Evolutionary conservation across 1,140 invertebrate genomes (phyloP).

Genomic region (Agraylea sexmaculata): DNA sequence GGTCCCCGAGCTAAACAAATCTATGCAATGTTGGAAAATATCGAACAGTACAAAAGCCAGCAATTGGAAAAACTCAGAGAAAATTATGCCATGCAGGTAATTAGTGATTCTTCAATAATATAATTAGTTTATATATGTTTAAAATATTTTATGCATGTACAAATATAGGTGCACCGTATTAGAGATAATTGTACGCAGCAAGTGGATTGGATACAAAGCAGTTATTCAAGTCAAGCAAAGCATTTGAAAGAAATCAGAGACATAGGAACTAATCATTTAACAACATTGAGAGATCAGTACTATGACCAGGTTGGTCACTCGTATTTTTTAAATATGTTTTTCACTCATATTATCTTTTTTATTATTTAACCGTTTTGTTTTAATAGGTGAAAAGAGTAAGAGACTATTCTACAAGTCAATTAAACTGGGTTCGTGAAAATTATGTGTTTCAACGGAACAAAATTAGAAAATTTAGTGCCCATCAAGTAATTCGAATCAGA

Average conservation of each 20-base stretch:
- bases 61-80: slow-evolving; percentile 79
- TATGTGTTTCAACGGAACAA: slow-evolving; percentile 91
- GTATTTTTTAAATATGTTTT: not conserved
- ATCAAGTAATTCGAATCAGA: slow-evolving; percentile 75
- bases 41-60: slow-evolving; percentile 80
- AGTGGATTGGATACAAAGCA: slow-evolving; percentile 86
- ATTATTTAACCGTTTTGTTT: not conserved
- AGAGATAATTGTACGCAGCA: slow-evolving; percentile 87
- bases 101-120: slow-evolving; percentile 8
- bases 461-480: slow-evolving; percentile 86
- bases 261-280: slow-evolving; percentile 77
- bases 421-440: slow-evolving; percentile 88
- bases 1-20: slow-evolving; percentile 72
- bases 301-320: slow-evolving; percentile 76
- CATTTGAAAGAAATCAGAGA: slow-evolving; percentile 82
- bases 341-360: slow-evolving; percentile 1
- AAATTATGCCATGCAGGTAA: slow-evolving; percentile 82
- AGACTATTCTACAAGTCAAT: slow-evolving; percentile 77
- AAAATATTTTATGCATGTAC: too few species aligned
- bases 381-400: slow-evolving; percentile 70
- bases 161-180: slow-evolving; percentile 69
- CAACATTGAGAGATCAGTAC: slow-evolving; percentile 79
- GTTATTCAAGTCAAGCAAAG: slow-evolving; percentile 76
- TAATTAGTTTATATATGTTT: too few species aligned
- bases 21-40: slow-evolving; percentile 74